Evolutionary conservation across 2,888 invertebrate species (phyloP).

Genomic region (Drosophila tripunctata): DNA sequence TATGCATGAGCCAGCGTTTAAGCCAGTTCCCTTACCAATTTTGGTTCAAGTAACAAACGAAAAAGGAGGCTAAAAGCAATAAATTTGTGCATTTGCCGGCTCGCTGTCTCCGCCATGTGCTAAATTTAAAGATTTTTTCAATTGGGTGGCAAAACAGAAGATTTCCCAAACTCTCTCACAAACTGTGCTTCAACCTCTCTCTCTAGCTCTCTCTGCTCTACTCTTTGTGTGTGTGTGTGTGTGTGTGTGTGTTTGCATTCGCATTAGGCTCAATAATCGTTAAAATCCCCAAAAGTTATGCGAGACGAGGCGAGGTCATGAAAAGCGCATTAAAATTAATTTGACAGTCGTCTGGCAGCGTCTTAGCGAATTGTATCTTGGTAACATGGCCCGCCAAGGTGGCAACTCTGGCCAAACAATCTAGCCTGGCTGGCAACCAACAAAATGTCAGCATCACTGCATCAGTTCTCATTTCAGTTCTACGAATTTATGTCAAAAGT

Average conservation of each 20-base stretch:
- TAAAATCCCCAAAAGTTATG: constrained; percentile 75
- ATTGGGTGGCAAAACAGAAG: constrained; percentile 29
- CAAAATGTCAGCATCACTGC: constrained; percentile 36
- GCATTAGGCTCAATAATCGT: constrained; percentile 78
- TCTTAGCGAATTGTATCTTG: constrained; percentile 34
- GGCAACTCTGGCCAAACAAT: constrained; percentile 56
- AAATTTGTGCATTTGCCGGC: constrained; percentile 68
- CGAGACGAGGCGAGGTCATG: constrained; percentile 58
- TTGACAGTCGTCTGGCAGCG: constrained; percentile 70
- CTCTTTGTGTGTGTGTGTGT: background rate
- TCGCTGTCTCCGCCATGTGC: constrained; percentile 53
- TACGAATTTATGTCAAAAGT: constrained; percentile 78
- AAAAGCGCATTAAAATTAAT: constrained; percentile 80
- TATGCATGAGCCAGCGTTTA: constrained; percentile 79
- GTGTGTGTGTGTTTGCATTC: constrained; percentile 42
- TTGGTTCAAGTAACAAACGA: constrained; percentile 20
- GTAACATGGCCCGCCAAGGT: constrained; percentile 51
- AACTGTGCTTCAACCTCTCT: too few relatives aligned
- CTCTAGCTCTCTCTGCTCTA: background rate
- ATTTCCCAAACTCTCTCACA: background rate
- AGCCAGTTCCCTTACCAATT: constrained; percentile 58
- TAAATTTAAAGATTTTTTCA: constrained; percentile 76
- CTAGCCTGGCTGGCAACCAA: constrained; percentile 26
- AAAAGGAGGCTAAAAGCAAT: constrained; percentile 46
- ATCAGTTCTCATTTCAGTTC: constrained; percentile 72